phyloP scores from a whole-genome alignment of 2,797 vertebrate species.

The Nannoperca obscura region DNA sequence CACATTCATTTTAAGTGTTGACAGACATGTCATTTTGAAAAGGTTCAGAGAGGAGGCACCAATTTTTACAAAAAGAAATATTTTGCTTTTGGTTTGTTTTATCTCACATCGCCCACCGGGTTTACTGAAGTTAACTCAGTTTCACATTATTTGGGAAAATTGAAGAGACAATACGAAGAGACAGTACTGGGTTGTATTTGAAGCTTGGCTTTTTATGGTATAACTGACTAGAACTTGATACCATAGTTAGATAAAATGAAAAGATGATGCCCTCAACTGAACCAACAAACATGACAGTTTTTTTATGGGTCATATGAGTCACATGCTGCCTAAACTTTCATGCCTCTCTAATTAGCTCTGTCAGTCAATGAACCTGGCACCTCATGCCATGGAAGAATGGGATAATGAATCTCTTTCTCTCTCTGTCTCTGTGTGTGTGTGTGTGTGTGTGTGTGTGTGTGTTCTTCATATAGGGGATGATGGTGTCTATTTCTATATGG shows the following conservation, averaged over 20 bases:
- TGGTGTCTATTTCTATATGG: constrained; percentile 65
- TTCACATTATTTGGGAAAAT: constrained; percentile 45
- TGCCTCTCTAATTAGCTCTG: constrained; percentile 69
- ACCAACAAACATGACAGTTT: constrained; percentile 61
- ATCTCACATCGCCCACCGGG: neutral
- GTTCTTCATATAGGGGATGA: constrained; percentile 15
- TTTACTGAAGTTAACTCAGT: constrained; percentile 29
- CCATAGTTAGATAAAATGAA: constrained; percentile 43
- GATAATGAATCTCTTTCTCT: constrained; percentile 65
- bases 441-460: neutral
- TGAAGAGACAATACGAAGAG: neutral
- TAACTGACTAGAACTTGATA: constrained; percentile 46
- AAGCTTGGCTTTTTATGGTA: constrained; percentile 37
- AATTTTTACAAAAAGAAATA: constrained; percentile 29
- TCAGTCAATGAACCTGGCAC: constrained; percentile 70
- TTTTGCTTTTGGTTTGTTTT: constrained; percentile 18
- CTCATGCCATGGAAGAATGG: constrained; percentile 68
- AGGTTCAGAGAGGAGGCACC: constrained; percentile 63
- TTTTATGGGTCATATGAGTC: constrained; percentile 61
- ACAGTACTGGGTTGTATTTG: constrained; percentile 36
- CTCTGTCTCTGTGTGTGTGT: constrained; percentile 17
- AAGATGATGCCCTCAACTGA: constrained; percentile 60
- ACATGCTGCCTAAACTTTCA: constrained; percentile 66
- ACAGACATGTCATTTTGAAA: constrained; percentile 73
- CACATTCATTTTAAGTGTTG: constrained; percentile 76